These are phyloP conservation scores for Agapornis roseicollis DNA, from an alignment of 2,113 vertebrate species.

Conservation along the genomic window DNA sequence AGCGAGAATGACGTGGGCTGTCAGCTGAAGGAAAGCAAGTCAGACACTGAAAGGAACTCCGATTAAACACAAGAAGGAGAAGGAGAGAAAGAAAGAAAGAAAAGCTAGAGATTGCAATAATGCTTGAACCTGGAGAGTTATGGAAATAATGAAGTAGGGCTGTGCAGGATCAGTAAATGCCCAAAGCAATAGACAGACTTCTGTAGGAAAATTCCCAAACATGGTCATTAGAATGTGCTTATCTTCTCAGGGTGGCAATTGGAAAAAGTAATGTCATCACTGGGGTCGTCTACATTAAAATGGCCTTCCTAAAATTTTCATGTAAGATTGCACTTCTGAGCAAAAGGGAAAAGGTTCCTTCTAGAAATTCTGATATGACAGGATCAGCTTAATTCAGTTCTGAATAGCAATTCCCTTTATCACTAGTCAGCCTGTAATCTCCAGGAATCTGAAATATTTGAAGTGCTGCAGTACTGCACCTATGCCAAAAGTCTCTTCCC, in stretches of 20 bases:
- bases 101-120: not conserved
- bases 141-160: not conserved
- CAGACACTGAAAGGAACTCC: not conserved
- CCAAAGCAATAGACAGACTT: not conserved
- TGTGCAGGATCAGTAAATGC: not conserved
- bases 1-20: not conserved
- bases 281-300: not conserved
- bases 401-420: not conserved
- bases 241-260: not conserved
- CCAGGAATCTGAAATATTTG: not conserved
- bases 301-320: conserved; percentile 6
- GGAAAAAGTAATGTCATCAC: not conserved
- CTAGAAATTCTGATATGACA: not conserved
- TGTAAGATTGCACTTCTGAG: not conserved
- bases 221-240: not conserved
- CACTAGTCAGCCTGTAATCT: not conserved
- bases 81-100: not conserved
- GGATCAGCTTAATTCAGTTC: not conserved
- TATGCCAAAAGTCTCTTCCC: not conserved
- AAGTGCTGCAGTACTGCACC: not conserved
- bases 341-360: not conserved
- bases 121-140: not conserved
- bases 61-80: not conserved
- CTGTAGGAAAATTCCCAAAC: not conserved
- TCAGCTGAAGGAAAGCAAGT: not conserved